These are phyloP conservation scores for Elgaria multicarinata DNA, from an alignment of 2,113 vertebrate species.

Conservation along the genomic window DNA sequence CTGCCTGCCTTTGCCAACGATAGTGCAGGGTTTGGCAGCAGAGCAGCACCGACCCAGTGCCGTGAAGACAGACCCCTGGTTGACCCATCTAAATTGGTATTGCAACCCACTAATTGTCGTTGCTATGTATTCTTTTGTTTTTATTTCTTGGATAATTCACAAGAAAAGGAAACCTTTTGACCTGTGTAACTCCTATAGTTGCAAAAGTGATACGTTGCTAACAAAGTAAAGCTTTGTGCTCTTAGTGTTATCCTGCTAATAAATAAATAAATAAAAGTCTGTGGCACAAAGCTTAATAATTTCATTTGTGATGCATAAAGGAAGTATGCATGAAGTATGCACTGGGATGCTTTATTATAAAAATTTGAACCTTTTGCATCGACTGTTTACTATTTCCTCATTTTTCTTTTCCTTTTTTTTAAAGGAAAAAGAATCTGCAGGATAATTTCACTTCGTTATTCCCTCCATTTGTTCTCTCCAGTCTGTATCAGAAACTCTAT, in stretches of 20 bases:
- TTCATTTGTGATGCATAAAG: conserved; percentile 59
- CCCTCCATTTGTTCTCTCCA: conserved; percentile 63
- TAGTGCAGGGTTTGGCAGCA: no score
- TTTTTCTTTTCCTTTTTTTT: conserved; percentile 56
- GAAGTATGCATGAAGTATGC: conserved; percentile 51
- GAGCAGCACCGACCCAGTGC: no score
- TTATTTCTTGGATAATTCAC: conserved; percentile 33
- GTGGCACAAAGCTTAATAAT: conserved; percentile 56
- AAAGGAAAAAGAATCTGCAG: conserved; percentile 19
- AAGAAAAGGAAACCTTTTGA: conserved; percentile 33
- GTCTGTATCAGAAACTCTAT: conserved; percentile 74
- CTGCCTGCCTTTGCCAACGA: no score
- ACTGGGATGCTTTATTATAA: conserved; percentile 64
- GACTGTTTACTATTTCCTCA: not conserved
- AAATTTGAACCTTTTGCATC: conserved; percentile 61
- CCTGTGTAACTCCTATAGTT: conserved; percentile 11
- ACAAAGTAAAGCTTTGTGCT: conserved; percentile 23
- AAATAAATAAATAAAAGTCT: conserved; percentile 52
- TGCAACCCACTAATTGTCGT: not conserved
- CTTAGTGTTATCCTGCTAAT: conserved; percentile 37
- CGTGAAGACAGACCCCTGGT: no score
- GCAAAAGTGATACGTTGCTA: conserved; percentile 13
- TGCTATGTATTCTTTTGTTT: not conserved
- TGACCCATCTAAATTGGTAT: not conserved
- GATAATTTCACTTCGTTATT: conserved; percentile 58